Percentiles rank a stretch among this genome's conserved stretches.
Conservation (phyloP, 2,797 vertebrate species). For the Masticophis lateralis region DNA sequence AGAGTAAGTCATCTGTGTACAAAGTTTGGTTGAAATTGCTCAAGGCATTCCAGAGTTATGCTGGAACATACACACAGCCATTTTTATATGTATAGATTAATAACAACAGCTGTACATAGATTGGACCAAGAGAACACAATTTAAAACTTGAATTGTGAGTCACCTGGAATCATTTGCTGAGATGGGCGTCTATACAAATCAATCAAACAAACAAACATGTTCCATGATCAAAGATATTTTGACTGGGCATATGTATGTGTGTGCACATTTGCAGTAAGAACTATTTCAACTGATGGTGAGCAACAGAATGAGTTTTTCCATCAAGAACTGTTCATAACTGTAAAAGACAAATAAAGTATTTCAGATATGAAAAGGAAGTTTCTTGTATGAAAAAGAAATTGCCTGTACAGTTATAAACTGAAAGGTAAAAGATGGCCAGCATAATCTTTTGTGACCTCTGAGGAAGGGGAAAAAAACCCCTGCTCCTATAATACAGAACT, state of each 20-base stretch:
- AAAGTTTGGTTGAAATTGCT: no score
- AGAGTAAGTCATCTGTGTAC: no score
- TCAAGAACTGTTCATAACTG: constrained; percentile 39
- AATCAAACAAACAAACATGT: neutral
- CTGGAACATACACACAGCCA: no score
- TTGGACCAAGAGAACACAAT: neutral
- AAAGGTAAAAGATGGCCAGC: constrained; percentile 46
- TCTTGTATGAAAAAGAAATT: constrained; percentile 33
- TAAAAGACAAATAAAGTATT: constrained; percentile 36
- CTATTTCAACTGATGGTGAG: constrained; percentile 8
- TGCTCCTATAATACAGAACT: constrained; percentile 34
- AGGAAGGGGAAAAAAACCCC: constrained; percentile 40
- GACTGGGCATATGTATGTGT: neutral
- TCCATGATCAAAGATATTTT: neutral
- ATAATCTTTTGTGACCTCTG: constrained; percentile 36
- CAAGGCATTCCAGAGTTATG: no score
- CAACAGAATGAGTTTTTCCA: constrained; percentile 20
- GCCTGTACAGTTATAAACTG: constrained; percentile 37
- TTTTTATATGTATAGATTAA: no score
- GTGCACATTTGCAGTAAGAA: neutral
- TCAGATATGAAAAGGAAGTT: constrained; percentile 26
- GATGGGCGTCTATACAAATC: neutral
- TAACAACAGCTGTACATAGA: neutral
- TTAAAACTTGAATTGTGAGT: neutral
- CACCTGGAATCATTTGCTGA: neutral